Base-by-base conservation (phyloP, 2,113 vertebrate genomes). In the Channa maculata region DNA sequence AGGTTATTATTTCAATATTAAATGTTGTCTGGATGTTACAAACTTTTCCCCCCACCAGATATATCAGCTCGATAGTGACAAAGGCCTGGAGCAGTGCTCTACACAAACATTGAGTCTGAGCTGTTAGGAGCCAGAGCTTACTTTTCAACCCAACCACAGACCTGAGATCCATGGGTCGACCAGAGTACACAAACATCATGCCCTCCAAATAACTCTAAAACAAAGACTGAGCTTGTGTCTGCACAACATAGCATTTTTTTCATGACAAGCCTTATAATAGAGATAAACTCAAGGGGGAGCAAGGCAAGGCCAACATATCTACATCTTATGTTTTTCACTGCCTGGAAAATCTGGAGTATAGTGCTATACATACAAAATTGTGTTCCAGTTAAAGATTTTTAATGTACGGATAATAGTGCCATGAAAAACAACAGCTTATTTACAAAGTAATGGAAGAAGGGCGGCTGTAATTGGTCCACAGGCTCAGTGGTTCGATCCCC, bases 331-430 rank as follows among this genome's bases (percentile, higher is more conserved):
- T 39, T 58, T 65, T 61, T 50, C 24, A 12, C 44, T 33, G 64
- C 54, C 51, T 83, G 38, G 41, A 24, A 24, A 1, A 24, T 24
- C 24, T 24, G 24, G 24, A 24, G 24, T 24, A 24, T 24, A 1
- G 24, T 24, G 24, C 24, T 24, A 1, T 24, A 24, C 64, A 55
- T 68, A 71, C 46, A 46, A 81, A 59, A 74, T 33, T 15, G 72
- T 80, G 77, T 80, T 51, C 66, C 39, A 72, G 38, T 91, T 87
- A 83, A 24, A 75, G 65, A 68, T 66, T 82, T 82, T 85, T 89
- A 83, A 91, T 90, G 78, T 90, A 77, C 88, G 71, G 91, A 89
- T 88, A 90, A 89, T 84, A 52, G 60, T n/a, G 43, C 53, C 65
- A 55, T 73, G 76, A 86, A 87, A 86, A 86, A 73, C 74, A 83